phyloP scores from a whole-genome alignment of 1,140 invertebrate genomes.

The Caerostris darwini region DNA sequence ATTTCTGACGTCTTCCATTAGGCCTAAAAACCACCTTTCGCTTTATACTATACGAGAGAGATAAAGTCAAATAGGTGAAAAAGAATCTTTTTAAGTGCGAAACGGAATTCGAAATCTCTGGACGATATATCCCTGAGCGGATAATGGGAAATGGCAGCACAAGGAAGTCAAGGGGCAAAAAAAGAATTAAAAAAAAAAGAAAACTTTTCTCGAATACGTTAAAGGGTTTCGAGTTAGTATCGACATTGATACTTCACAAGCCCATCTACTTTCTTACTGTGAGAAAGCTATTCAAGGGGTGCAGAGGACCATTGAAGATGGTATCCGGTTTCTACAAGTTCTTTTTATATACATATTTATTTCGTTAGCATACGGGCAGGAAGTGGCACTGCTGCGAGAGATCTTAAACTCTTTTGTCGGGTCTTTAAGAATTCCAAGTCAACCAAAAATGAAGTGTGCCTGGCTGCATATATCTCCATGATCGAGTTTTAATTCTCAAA shows the following conservation, averaged over 20 bases:
- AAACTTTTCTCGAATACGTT: not conserved
- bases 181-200: not conserved
- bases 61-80: slow-evolving; percentile 60
- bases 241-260: slow-evolving; percentile 8
- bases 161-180: not conserved
- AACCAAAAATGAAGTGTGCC: not conserved
- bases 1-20: slow-evolving; percentile 54
- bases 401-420: slow-evolving; percentile 24
- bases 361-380: slow-evolving; percentile 25
- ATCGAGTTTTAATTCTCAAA: slow-evolving; percentile 8
- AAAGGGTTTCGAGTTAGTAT: slow-evolving; percentile 56
- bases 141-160: slow-evolving; percentile 52
- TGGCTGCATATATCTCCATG: not conserved
- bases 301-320: not conserved
- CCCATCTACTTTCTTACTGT: not conserved
- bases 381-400: slow-evolving; percentile 1
- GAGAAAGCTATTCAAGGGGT: not conserved
- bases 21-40: not conserved
- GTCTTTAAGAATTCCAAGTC: slow-evolving; percentile 25
- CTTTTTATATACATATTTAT: not conserved
- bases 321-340: not conserved
- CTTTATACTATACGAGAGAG: not conserved
- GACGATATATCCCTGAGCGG: not conserved
- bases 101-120: slow-evolving; percentile 52
- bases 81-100: slow-evolving; percentile 64